Evolutionary conservation across 30 jellyfish, hydroid and myxozoan genomes (phyloP).

Genomic region (Rhopilema esculentum): DNA sequence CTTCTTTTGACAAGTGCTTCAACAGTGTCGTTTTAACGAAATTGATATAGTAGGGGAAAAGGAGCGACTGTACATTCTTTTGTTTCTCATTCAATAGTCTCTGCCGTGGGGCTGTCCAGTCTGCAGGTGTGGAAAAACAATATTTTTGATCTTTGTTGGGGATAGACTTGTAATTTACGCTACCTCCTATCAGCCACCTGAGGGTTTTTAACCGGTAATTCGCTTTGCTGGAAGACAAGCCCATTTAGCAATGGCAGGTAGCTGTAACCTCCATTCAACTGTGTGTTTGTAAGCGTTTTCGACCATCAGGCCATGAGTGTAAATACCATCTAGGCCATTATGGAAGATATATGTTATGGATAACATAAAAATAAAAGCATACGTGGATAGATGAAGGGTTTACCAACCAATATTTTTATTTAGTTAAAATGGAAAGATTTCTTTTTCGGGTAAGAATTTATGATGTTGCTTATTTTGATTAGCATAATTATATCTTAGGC

Average conservation of each 20-base stretch:
- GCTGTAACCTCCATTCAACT: slow-evolving; percentile 59
- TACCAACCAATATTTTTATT: not conserved
- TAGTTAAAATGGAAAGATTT: slow-evolving; percentile 31
- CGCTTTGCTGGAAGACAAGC: slow-evolving; percentile 12
- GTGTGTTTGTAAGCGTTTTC: not conserved
- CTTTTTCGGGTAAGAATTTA: slow-evolving; percentile 33
- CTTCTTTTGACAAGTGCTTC: no score
- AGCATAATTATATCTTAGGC: no score
- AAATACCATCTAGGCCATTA: not conserved
- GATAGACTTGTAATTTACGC: slow-evolving; percentile 25
- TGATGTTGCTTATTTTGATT: not conserved
- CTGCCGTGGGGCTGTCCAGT: no score
- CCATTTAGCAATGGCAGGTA: slow-evolving; percentile 38
- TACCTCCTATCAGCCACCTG: slow-evolving; percentile 36
- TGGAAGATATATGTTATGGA: not conserved
- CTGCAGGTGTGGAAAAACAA: not conserved
- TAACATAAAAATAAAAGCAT: not conserved
- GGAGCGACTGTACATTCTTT: no score
- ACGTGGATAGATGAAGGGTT: not conserved
- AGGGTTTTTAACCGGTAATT: slow-evolving; percentile 31
- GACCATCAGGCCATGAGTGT: not conserved
- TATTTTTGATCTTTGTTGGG: slow-evolving; percentile 9
- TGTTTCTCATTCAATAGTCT: no score
- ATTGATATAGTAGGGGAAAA: no score
- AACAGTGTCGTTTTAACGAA: no score